A percentile compares a stretch with the other conserved stretches of the same genome.
Conservation (phyloP, 1,140 invertebrate genomes). For the Apolygus lucorum region DNA sequence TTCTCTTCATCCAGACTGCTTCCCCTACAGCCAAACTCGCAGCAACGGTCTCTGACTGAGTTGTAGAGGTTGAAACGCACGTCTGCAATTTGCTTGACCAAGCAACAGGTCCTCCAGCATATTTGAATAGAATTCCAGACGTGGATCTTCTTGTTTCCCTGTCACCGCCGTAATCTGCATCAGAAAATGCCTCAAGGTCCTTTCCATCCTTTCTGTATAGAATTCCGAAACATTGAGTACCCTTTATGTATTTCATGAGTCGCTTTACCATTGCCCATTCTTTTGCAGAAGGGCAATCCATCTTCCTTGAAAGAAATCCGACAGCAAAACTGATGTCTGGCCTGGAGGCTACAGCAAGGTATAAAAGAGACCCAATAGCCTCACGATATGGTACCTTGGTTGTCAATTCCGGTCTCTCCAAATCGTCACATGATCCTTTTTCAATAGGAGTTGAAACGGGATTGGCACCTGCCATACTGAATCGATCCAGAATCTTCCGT, state of each 20-base stretch:
- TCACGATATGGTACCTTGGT: conserved; percentile 34
- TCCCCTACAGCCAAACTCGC: too few species aligned
- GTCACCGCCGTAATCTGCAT: neutral
- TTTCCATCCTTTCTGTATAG: conserved; percentile 19
- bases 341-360: conserved; percentile 39
- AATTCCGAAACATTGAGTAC: conserved; percentile 30
- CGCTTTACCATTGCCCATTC: conserved; percentile 33
- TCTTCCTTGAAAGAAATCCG: conserved; percentile 18
- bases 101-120: neutral
- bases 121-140: neutral
- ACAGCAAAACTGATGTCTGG: conserved; percentile 35
- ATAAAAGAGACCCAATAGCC: conserved; percentile 37
- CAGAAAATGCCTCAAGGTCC: neutral
- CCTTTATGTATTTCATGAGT: conserved; percentile 35
- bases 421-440: neutral
- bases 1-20: neutral
- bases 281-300: neutral
- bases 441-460: too few species aligned
- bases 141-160: neutral
- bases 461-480: conserved; percentile 37
- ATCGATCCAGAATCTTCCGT: conserved; percentile 37
- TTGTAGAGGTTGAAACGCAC: neutral
- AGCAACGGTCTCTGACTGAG: neutral
- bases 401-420: neutral
- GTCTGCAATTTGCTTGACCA: neutral